Base-by-base conservation (phyloP, 1,140 invertebrate genomes). In the Probaryconus sp. region DNA sequence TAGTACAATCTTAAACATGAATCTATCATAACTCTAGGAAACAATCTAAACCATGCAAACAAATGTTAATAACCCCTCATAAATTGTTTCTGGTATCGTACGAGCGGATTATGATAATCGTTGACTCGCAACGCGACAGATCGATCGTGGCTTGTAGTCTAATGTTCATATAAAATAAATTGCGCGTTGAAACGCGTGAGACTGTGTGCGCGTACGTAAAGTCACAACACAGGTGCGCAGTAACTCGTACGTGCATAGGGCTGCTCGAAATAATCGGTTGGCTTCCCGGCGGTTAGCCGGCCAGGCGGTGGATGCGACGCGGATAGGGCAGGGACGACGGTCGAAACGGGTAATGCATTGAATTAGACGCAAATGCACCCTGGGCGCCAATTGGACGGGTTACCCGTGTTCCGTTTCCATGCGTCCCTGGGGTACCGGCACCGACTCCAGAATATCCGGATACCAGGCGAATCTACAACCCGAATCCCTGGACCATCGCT, bases 281-380 rank as follows among this genome's bases (percentile, higher is more conserved):
- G 73, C 60, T 65, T 70, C 45, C 16, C 45, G 55, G 65, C 56
- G 60, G 73, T 76, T 76, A 70, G 64, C 61, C 61, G 51, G 63
- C 51, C 30, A 10, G 43, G 38, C 58, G 42, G 35, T 43, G 26
- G 45, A 58, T 63, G 73, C 24, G 53, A 48, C 40, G 72, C 53
- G 65, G 47, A 33, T n/a, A 48, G 71, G 56, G 48, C 58, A 65
- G 53, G n/a, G 53, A 74, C 60, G 47, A 65, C 65, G 77, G 75
- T 76, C 77, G 50, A 51, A 58, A 43, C 53, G 77, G 80, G 81
- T 84, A 84, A 84, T 83, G 83, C 83, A 83, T 84, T 84, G 83
- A 85, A 85, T 84, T 85, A 84, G 83, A 84, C 83, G 77, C 83
- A 85, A 85, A 84, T 85, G 81, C 82, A 85, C 83, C 83, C 83